Percentiles rank a stretch among this genome's conserved stretches.
Evolutionary conservation across 1,140 invertebrate genomes (phyloP).

Genomic region (Phocides pigmalion): DNA sequence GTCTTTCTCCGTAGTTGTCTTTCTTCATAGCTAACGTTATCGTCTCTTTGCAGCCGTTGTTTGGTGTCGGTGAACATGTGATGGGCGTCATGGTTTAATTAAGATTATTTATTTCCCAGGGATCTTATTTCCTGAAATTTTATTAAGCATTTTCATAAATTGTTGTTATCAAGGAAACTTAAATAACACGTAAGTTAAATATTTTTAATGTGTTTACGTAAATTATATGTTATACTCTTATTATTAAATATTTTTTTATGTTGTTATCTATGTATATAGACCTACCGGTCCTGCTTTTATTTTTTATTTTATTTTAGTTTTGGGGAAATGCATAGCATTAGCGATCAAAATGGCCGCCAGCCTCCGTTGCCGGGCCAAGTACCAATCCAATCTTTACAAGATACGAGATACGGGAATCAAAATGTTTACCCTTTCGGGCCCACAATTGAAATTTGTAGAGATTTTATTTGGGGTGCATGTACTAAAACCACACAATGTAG

Average conservation of each 20-base stretch:
- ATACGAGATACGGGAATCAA: constrained; percentile 24
- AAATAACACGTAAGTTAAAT: no score
- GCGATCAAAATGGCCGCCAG: constrained; percentile 54
- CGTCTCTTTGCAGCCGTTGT: neutral
- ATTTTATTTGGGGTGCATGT: constrained; percentile 63
- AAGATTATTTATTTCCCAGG: no score
- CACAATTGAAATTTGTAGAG: constrained; percentile 53
- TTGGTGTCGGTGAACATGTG: neutral
- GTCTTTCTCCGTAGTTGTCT: constrained; percentile 1
- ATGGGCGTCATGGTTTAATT: neutral
- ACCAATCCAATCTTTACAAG: constrained; percentile 27
- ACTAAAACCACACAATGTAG: constrained; percentile 55
- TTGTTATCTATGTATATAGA: neutral
- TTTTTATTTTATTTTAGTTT: constrained; percentile 8
- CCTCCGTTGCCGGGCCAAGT: constrained; percentile 42
- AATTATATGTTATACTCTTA: neutral
- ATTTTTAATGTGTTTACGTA: no score
- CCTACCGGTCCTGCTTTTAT: neutral
- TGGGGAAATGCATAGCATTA: constrained; percentile 44
- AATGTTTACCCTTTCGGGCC: constrained; percentile 3
- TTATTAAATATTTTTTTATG: neutral
- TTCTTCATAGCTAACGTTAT: neutral
- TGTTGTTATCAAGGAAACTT: no score
- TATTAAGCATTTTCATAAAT: no score
- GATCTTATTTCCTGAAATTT: no score